These are phyloP conservation scores for Epicauta chinensis DNA, from an alignment of 1,140 invertebrate genomes.

Conservation along the genomic window DNA sequence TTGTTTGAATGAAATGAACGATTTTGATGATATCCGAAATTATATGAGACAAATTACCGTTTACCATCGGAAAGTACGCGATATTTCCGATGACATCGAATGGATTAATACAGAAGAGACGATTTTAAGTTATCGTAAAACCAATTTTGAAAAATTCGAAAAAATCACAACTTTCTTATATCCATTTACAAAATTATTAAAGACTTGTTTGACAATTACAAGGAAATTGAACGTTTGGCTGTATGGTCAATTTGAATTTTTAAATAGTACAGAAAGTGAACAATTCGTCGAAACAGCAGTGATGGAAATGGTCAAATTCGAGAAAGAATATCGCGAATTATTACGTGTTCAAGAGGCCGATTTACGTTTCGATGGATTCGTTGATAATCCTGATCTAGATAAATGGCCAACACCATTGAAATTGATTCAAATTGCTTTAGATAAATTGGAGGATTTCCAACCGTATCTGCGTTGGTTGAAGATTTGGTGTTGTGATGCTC, in stretches of 20 bases:
- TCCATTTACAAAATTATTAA: constrained; percentile 61
- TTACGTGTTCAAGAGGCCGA: constrained; percentile 68
- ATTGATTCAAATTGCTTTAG: constrained; percentile 61
- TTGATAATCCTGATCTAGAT: constrained; percentile 70
- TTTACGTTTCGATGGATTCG: constrained; percentile 57
- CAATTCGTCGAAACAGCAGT: constrained; percentile 62
- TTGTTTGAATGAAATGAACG: constrained; percentile 64
- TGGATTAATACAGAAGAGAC: constrained; percentile 89
- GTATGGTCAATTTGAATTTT: constrained; percentile 82
- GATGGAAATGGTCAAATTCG: constrained; percentile 68
- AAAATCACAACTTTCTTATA: constrained; percentile 63
- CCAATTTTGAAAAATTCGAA: constrained; percentile 66
- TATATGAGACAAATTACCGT: constrained; percentile 65
- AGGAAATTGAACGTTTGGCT: constrained; percentile 79
- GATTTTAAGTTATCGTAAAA: constrained; percentile 73
- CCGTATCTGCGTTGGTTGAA: constrained; percentile 71
- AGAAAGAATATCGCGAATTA: constrained; percentile 74
- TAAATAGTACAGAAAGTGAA: constrained; percentile 68
- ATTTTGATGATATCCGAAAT: constrained; percentile 54
- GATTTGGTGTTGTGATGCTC: constrained; percentile 81
- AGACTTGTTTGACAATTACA: constrained; percentile 65
- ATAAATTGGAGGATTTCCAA: constrained; percentile 73
- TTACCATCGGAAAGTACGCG: constrained; percentile 66
- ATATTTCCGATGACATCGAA: constrained; percentile 61
- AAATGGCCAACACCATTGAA: constrained; percentile 73